A percentile compares a stretch with the other conserved stretches of the same genome.
Conservation (phyloP, 2,797 vertebrate species). For the Galaxias olidus region DNA sequence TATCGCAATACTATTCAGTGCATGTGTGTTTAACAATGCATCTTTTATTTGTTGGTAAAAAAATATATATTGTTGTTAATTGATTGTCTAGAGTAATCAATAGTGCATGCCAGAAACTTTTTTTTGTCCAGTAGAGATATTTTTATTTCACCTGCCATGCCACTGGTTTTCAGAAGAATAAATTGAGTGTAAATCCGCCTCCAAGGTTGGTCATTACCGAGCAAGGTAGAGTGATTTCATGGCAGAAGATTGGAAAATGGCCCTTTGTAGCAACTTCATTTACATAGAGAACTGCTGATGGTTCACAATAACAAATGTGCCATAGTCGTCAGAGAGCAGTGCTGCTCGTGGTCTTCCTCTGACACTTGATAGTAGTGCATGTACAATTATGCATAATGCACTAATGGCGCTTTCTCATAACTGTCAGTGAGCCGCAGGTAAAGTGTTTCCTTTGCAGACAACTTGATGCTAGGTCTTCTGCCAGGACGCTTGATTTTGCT, state of each 20-base stretch:
- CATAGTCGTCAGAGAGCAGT: slow-evolving; percentile 84
- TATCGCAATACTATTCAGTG: background rate
- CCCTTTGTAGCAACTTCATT: slow-evolving; percentile 91
- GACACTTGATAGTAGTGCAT: slow-evolving; percentile 87
- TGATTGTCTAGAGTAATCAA: too few relatives aligned
- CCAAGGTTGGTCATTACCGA: slow-evolving; percentile 74
- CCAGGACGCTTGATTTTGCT: slow-evolving; percentile 91
- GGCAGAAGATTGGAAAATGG: slow-evolving; percentile 93
- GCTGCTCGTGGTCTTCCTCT: slow-evolving; percentile 88
- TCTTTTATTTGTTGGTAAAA: slow-evolving; percentile 4
- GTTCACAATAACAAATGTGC: slow-evolving; percentile 87
- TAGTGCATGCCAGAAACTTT: slow-evolving; percentile 15
- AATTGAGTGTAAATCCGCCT: slow-evolving; percentile 68
- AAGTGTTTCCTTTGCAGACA: slow-evolving; percentile 91
- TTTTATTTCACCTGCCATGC: slow-evolving; percentile 48
- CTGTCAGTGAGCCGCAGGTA: slow-evolving; percentile 89
- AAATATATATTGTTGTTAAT: slow-evolving; percentile 11
- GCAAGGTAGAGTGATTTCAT: slow-evolving; percentile 88
- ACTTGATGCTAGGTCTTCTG: slow-evolving; percentile 83
- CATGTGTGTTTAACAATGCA: background rate
- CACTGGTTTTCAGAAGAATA: slow-evolving; percentile 68
- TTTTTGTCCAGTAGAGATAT: slow-evolving; percentile 42
- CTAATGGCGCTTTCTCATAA: slow-evolving; percentile 95
- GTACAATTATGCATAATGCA: slow-evolving; percentile 98
- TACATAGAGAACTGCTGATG: slow-evolving; percentile 99